Percentiles rank a stretch among this genome's conserved stretches.
Conservation (phyloP, 2,113 vertebrate species). For the Maccullochella peelii region DNA sequence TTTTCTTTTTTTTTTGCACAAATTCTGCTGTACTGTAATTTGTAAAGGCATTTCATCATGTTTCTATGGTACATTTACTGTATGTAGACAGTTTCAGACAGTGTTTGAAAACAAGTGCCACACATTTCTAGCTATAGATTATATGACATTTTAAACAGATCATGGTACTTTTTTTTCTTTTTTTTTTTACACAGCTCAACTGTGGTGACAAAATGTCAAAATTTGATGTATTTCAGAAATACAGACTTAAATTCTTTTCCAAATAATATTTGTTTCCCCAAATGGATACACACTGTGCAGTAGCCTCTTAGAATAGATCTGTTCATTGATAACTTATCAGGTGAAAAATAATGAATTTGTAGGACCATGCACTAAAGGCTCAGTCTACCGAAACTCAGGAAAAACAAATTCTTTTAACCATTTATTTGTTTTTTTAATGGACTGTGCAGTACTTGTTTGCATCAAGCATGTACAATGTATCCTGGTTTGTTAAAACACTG, state of each 20-base stretch:
- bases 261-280: not conserved
- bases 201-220: not conserved
- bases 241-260: conserved; percentile 6
- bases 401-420: conserved; percentile 28
- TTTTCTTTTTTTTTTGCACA: conserved; percentile 36
- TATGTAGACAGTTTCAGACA: conserved; percentile 36
- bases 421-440: conserved; percentile 27
- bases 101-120: conserved; percentile 15
- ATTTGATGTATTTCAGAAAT: conserved; percentile 20
- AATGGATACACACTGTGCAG: not conserved
- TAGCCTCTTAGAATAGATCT: not conserved
- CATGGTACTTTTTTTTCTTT: not conserved
- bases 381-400: conserved; percentile 72
- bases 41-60: conserved; percentile 2
- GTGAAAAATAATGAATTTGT: conserved; percentile 19
- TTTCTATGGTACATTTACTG: conserved; percentile 46
- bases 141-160: not conserved
- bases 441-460: conserved; percentile 42
- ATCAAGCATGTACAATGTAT: conserved; percentile 22
- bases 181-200: not conserved
- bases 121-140: not conserved
- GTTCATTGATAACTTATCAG: conserved; percentile 3
- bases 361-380: conserved; percentile 51
- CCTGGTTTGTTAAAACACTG: conserved; percentile 61
- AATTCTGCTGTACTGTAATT: conserved; percentile 57